phyloP scores from a whole-genome alignment of 2,113 vertebrate genomes.

The Peromyscus polionotus region DNA sequence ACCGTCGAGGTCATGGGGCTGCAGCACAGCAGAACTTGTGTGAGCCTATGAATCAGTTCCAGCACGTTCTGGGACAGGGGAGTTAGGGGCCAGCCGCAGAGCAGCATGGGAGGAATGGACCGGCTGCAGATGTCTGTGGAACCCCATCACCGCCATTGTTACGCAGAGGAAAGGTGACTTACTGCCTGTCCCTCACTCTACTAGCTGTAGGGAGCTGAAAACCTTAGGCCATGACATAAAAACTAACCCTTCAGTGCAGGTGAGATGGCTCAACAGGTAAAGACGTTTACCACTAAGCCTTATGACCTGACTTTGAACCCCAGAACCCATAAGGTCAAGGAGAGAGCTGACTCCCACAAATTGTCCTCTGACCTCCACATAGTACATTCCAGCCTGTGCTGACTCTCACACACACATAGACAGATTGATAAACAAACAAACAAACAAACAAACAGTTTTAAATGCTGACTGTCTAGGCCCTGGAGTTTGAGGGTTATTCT shows the following conservation, averaged over 20 bases:
- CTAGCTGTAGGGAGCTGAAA: not conserved
- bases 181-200: not conserved
- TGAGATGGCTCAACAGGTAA: not conserved
- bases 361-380: not conserved
- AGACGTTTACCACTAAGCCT: not conserved
- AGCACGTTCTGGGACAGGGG: too few species aligned
- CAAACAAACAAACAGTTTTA: not conserved
- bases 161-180: not conserved
- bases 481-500: not conserved
- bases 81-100: not conserved
- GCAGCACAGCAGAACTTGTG: not conserved
- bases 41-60: not conserved
- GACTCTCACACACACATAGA: not conserved
- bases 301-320: not conserved
- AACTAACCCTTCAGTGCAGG: not conserved
- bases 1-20: not conserved
- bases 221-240: not conserved
- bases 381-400: too few species aligned
- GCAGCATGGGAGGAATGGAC: not conserved
- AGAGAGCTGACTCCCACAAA: too few species aligned
- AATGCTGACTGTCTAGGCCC: not conserved
- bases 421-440: not conserved
- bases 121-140: rapidly evolving
- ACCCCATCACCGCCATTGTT: rapidly evolving
- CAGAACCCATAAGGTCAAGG: not conserved